These are phyloP conservation scores for Lycaena phlaeas DNA, from an alignment of 2,888 invertebrate genomes.

Conservation along the genomic window DNA sequence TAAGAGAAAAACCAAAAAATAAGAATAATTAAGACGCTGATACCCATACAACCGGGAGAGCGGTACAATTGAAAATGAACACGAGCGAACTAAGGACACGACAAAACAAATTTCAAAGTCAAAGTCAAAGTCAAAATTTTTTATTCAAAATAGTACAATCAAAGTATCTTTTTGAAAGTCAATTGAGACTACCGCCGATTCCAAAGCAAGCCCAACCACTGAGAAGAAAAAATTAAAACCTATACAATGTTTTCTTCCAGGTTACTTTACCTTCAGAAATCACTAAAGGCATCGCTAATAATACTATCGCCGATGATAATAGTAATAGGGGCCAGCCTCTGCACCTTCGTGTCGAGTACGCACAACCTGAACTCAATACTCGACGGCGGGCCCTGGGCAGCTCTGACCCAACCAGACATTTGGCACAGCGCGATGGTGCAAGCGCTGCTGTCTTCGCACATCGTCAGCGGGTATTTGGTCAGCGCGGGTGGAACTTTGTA, in stretches of 20 bases:
- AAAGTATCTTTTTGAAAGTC: too few relatives aligned
- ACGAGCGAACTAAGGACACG: too few relatives aligned
- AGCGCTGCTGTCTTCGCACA: slow-evolving; percentile 75
- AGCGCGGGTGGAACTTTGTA: slow-evolving; percentile 77
- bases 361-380: slow-evolving; percentile 40
- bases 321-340: slow-evolving; percentile 40
- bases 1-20: too few relatives aligned
- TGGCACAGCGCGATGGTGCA: slow-evolving; percentile 79
- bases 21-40: too few relatives aligned
- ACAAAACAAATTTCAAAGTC: too few relatives aligned
- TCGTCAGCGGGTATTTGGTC: slow-evolving; percentile 76
- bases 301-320: slow-evolving; percentile 45
- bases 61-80: too few relatives aligned
- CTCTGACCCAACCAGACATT: slow-evolving; percentile 46
- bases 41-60: too few relatives aligned
- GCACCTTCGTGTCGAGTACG: slow-evolving; percentile 47
- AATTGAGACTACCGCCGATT: too few relatives aligned
- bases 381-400: slow-evolving; percentile 52
- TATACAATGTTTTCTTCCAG: slow-evolving; percentile 44
- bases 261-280: slow-evolving; percentile 64
- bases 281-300: slow-evolving; percentile 55
- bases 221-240: too few relatives aligned
- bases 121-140: too few relatives aligned
- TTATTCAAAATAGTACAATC: too few relatives aligned
- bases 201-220: too few relatives aligned